phyloP scores from a whole-genome alignment of 2,797 vertebrate genomes.

The Percopsis omiscomaycus region DNA sequence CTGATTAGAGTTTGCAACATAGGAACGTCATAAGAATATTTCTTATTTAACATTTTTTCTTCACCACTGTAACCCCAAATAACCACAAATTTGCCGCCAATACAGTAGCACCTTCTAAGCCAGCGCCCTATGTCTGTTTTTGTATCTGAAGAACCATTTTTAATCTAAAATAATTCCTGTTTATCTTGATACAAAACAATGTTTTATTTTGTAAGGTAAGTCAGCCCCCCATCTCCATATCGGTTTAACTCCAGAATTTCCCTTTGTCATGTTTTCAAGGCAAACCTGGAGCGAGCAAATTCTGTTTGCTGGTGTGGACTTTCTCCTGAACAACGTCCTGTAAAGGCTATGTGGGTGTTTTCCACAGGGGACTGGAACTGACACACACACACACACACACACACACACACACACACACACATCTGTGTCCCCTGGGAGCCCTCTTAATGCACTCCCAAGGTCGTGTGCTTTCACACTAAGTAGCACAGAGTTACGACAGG shows the following conservation, averaged over 20 bases:
- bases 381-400: slow-evolving; percentile 12
- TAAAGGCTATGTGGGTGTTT: slow-evolving; percentile 5
- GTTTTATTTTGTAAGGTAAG: no score
- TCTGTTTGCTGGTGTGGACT: slow-evolving; percentile 13
- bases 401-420: background rate
- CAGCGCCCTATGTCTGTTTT: no score
- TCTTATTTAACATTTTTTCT: no score
- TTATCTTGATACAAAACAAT: no score
- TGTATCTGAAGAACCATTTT: no score
- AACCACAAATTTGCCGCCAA: no score
- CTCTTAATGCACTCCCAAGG: slow-evolving; percentile 69
- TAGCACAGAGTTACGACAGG: slow-evolving; percentile 51
- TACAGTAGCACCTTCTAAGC: no score
- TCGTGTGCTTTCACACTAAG: slow-evolving; percentile 48
- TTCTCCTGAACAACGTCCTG: slow-evolving; percentile 5
- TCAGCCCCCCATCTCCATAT: no score
- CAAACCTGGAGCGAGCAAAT: background rate
- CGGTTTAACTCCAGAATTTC: background rate
- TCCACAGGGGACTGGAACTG: slow-evolving; percentile 27
- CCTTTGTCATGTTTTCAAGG: background rate
- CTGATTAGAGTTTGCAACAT: no score
- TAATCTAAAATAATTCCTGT: no score
- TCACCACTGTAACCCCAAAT: no score
- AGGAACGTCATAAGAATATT: no score
- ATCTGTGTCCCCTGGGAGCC: slow-evolving; percentile 33